Base-by-base conservation (phyloP, 30 jellyfish, hydroid and myxozoan species). In the Phacellophora camtschatica region DNA sequence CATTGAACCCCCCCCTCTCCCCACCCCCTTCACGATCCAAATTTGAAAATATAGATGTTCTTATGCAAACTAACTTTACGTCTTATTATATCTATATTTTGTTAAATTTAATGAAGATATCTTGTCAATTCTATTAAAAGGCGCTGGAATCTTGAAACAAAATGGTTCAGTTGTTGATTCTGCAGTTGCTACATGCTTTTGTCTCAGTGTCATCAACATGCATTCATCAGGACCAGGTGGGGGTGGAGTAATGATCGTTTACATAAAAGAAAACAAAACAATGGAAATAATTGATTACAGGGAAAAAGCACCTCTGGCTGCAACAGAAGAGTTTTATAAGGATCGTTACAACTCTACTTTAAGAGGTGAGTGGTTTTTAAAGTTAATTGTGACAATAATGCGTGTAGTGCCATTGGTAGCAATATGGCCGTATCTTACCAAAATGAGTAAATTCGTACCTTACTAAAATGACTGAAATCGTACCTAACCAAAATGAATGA, bases 131-230 rank as follows among this genome's bases (percentile, higher is more conserved):
- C 22, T 29, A 15, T 32, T 49, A 50, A 34, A 16, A 82, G 97
- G 97, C 13, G 94, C 59, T 41, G 94, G 72, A 11, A 80, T 92
- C 57, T 72, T 92, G 35, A 67, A 81, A 37, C 73, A 62, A 27
- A 92, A 92, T 58, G 98, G 98, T 50, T 85, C 97, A 4, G 97
- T 92, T 4, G 98, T 92, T 0, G 98, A 92, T 74, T 88, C 96
- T 19, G 98, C 97, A 2, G 71, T 92, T 34, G 97, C 98, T 4
- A 23, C 96, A 27, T 54, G 96, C 35, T 86, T 92, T 56, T 92
- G 98, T 62, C 75, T 92, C 49, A 88, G 98, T 37, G 98, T 92
- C 56, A 71, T 81, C 43, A 92, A 84, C 83, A 85, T 72, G 96
- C 94, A 92, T 37, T 71, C 97, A 15, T 73, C 98, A 12, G 96